These are phyloP conservation scores for Lampris incognitus DNA, from an alignment of 2,113 vertebrate species.

Conservation along the genomic window DNA sequence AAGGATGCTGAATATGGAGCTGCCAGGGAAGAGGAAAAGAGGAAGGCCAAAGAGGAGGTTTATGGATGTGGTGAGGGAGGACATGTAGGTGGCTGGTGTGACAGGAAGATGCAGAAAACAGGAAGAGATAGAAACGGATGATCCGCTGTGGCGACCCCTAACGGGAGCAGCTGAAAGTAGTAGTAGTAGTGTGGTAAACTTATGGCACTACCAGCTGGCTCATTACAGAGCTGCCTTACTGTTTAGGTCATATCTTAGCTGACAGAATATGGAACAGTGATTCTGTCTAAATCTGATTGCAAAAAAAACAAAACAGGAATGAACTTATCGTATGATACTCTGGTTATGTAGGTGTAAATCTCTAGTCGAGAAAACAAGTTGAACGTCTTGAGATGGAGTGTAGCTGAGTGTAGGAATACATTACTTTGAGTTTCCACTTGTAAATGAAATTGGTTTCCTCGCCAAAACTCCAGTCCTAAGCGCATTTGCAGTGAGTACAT, in stretches of 20 bases:
- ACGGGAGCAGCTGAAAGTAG: no score
- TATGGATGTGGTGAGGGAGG: no score
- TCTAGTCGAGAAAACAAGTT: slow-evolving; percentile 62
- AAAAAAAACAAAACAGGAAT: slow-evolving; percentile 46
- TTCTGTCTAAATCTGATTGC: slow-evolving; percentile 30
- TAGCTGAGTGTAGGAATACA: slow-evolving; percentile 59
- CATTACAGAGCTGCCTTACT: slow-evolving; percentile 5
- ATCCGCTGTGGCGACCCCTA: no score
- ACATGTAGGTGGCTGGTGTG: no score
- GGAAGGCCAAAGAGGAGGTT: no score
- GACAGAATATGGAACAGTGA: slow-evolving; percentile 19
- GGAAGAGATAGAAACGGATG: no score
- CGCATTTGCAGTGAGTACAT: slow-evolving; percentile 76
- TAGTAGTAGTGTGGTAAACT: background rate
- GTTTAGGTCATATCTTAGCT: slow-evolving; percentile 12
- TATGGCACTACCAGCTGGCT: background rate
- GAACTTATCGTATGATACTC: slow-evolving; percentile 43
- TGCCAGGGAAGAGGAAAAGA: no score
- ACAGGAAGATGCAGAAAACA: no score
- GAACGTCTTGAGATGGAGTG: slow-evolving; percentile 58
- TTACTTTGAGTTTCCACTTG: slow-evolving; percentile 71
- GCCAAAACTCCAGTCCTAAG: slow-evolving; percentile 63
- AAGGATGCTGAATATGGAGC: no score
- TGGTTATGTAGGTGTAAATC: slow-evolving; percentile 57
- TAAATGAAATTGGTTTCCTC: slow-evolving; percentile 78